Evolutionary conservation across 2,888 invertebrate genomes (phyloP).

Genomic region (Elysia crispata): DNA sequence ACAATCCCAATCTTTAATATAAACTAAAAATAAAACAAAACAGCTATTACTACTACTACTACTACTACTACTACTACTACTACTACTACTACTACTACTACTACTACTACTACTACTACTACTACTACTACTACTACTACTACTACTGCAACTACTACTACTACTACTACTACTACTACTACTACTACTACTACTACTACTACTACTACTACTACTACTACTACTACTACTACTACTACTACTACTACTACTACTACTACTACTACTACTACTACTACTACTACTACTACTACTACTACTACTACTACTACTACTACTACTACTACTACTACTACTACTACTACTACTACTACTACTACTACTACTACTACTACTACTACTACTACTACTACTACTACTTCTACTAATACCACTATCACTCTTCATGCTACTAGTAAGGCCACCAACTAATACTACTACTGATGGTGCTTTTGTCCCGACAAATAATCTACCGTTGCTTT

Average conservation of each 20-base stretch:
- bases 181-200: slow-evolving; percentile 19
- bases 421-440: neutral
- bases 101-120: slow-evolving; percentile 22
- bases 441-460: no score
- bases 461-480: no score
- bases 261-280: slow-evolving; percentile 29
- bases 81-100: slow-evolving; percentile 9
- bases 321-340: slow-evolving; percentile 34
- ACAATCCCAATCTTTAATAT: no score
- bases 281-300: slow-evolving; percentile 25
- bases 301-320: slow-evolving; percentile 37
- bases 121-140: slow-evolving; percentile 30
- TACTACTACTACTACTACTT: slow-evolving; percentile 32
- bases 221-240: slow-evolving; percentile 16
- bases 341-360: slow-evolving; percentile 35
- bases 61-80: slow-evolving; percentile 9
- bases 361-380: slow-evolving; percentile 30
- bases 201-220: slow-evolving; percentile 28
- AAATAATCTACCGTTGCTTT: no score
- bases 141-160: no score
- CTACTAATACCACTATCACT: slow-evolving; percentile 14
- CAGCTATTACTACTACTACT: no score
- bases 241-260: slow-evolving; percentile 34
- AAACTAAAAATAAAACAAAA: no score
- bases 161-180: slow-evolving; percentile 33